phyloP scores from a whole-genome alignment of 2,888 invertebrate species.

The Asteroscopus sphinx region DNA sequence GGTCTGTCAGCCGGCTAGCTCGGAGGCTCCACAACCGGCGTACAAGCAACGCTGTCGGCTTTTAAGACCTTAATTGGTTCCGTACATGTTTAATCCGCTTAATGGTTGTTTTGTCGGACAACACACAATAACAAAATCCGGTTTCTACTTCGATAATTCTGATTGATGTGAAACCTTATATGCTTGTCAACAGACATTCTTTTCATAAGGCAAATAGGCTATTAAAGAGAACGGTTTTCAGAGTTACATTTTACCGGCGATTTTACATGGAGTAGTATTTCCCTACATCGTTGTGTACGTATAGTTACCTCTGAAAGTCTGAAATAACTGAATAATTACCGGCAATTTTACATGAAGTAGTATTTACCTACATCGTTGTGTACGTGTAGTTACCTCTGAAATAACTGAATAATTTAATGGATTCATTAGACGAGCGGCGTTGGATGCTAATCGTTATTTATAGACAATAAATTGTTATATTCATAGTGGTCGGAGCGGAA shows the following conservation, averaged over 20 bases:
- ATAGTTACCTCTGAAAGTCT: too few relatives aligned
- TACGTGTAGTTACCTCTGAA: constrained; percentile 49
- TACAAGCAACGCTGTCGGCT: constrained; percentile 75
- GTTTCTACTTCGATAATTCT: constrained; percentile 73
- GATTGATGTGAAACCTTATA: constrained; percentile 73
- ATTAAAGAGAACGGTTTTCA: constrained; percentile 32
- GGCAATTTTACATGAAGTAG: constrained; percentile 19
- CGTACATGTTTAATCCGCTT: constrained; percentile 82
- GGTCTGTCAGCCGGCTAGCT: constrained; percentile 60
- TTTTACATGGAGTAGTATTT: too few relatives aligned
- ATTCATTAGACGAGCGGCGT: constrained; percentile 74
- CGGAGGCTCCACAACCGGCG: constrained; percentile 56
- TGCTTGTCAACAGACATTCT: constrained; percentile 69
- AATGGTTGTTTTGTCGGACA: constrained; percentile 77
- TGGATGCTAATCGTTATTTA: constrained; percentile 82
- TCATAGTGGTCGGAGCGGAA: constrained; percentile 82
- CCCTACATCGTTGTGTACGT: constrained; percentile 13
- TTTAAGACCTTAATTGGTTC: constrained; percentile 84
- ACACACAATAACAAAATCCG: constrained; percentile 74
- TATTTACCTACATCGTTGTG: constrained; percentile 34
- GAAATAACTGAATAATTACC: too few relatives aligned
- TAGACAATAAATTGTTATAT: constrained; percentile 85
- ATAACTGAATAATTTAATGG: constrained; percentile 71
- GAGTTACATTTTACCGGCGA: constrained; percentile 30
- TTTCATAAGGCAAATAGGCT: constrained; percentile 63